Percentiles rank a stretch among this genome's conserved stretches.
phyloP scores from a whole-genome alignment of 2,113 vertebrate genomes.

The Bubalus kerabau region DNA sequence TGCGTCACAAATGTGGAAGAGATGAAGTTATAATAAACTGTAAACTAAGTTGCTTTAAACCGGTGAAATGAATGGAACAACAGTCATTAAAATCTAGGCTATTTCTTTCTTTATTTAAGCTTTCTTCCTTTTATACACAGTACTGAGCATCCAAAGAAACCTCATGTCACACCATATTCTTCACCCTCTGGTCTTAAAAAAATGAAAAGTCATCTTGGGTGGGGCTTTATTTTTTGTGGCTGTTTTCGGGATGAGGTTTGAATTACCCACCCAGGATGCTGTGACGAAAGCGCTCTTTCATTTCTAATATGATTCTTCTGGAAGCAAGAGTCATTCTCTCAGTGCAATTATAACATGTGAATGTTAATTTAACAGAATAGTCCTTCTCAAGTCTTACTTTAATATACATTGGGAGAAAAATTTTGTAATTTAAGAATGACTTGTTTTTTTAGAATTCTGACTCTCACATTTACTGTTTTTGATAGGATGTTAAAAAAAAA shows the following conservation, averaged over 20 bases:
- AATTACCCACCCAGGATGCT: not conserved
- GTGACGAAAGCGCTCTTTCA: not conserved
- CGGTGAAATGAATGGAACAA: not conserved
- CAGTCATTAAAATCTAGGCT: constrained; percentile 5
- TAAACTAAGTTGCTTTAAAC: not conserved
- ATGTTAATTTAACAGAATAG: not conserved
- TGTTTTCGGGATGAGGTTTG: not conserved
- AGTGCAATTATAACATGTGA: not conserved
- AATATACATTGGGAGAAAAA: not conserved
- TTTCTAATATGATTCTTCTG: not conserved
- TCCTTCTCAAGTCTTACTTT: not conserved
- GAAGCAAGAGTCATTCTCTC: not conserved
- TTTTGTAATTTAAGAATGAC: constrained; percentile 18
- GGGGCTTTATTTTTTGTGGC: not conserved
- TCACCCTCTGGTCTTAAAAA: not conserved
- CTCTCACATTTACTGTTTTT: constrained; percentile 10
- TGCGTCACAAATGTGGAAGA: not conserved
- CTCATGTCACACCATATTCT: not conserved
- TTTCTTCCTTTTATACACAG: not conserved
- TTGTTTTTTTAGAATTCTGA: not conserved
- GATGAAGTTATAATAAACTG: not conserved
- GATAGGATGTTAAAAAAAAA: not conserved
- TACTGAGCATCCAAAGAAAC: not conserved
- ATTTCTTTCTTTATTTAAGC: not conserved
- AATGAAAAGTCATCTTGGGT: not conserved